Evolutionary conservation across 2,797 vertebrate genomes (phyloP).

Genomic region (Phaenicophaeus curvirostris): DNA sequence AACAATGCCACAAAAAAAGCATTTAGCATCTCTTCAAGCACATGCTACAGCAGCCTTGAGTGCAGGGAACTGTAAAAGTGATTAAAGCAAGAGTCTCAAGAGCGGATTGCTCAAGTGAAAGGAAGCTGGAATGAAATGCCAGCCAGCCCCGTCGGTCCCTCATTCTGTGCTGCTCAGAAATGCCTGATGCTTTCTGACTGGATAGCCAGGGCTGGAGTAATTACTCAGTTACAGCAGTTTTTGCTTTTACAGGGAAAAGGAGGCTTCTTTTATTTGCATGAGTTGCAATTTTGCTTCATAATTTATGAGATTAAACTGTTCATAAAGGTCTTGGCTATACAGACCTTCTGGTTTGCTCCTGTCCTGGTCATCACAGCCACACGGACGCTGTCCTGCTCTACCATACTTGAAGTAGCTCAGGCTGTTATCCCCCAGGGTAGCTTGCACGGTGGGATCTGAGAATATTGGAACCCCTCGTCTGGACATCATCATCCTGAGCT

Average conservation of each 20-base stretch:
- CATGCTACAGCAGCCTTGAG: not conserved
- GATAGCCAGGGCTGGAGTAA: conserved; percentile 8
- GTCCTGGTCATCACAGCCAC: not conserved
- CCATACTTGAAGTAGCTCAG: not conserved
- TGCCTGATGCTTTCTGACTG: conserved; percentile 58
- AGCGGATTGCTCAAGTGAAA: conserved; percentile 45
- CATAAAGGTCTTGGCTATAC: not conserved
- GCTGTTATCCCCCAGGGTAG: too few relatives aligned
- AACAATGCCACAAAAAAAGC: not conserved
- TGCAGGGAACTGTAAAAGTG: not conserved
- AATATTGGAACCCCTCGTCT: too few relatives aligned
- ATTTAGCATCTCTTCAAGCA: conserved; percentile 1
- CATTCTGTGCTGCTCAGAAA: not conserved
- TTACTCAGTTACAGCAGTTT: not conserved
- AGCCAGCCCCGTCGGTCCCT: not conserved
- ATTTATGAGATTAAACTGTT: not conserved
- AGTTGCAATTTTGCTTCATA: not conserved
- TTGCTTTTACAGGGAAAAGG: not conserved
- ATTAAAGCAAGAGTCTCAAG: not conserved
- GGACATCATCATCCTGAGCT: too few relatives aligned
- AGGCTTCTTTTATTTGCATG: not conserved
- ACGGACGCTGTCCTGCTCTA: not conserved
- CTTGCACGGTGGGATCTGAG: too few relatives aligned
- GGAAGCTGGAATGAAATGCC: conserved; percentile 45
- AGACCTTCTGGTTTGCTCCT: not conserved